Evolutionary conservation across 2,113 vertebrate species (phyloP), one percentile per base, ranked within the genome.

Genomic region (Oreochromis aureus): DNA sequence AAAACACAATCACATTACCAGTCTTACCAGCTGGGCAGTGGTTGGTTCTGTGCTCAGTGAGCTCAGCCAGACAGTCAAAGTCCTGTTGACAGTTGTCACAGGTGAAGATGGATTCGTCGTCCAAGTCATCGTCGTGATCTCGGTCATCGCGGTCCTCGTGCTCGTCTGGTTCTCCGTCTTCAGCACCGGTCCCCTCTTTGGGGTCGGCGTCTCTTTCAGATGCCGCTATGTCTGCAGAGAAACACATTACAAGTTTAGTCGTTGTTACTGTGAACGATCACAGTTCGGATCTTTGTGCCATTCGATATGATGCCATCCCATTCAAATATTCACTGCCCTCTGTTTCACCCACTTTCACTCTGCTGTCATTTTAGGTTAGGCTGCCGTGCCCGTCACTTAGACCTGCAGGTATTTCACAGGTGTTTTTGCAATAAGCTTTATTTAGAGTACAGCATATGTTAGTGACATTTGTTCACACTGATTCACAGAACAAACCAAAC

Each of bases 31-130:
- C 98, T 91, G 98, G 98, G 97, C 98, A 99, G 97, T 97, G 98
- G 97, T 99, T 97, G 95, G 99, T 98, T 95, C 98, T 97, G 96
- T 99, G 98, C 92, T 99, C 99, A 10, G 98, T 99, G 96, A 99
- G 97, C 95, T 99, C 98, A 87, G 98, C 98, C 97, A 99, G 97
- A 87, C 98, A 99, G 95, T 99, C 98, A 89, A 99, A 99, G 97
- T 99, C 98, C 96, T 98, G 98, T 96, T 99, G 99, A 96, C 98
- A 99, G 97, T 99, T 99, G 97, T 99, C 98, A 61, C 99, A 99
- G 96, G 99, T 99, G 97, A 99, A 99, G 97, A 99, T 98, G 97
- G 98, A 98, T 95, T 99, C 99, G 86, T 99, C 98, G 81, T 99
- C 99, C 92, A 99, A 96, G 95, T 99, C 98, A 81, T 99, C 98